Conservation (phyloP, 2,888 invertebrate genomes). For the Alcis repandata region DNA sequence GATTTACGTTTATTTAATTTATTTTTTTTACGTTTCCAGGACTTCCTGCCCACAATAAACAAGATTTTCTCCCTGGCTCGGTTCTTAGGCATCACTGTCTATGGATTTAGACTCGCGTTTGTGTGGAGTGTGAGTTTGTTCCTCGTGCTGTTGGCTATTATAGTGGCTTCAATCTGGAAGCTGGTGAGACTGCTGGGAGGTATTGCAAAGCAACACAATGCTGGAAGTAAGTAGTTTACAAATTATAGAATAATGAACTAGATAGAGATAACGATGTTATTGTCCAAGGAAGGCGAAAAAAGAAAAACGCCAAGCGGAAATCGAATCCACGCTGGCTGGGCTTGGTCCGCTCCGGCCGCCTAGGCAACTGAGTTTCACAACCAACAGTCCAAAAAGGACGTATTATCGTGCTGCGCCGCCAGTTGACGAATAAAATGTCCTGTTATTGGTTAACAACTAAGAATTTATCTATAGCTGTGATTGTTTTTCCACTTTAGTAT, state of each 20-base stretch:
- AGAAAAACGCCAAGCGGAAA: no score
- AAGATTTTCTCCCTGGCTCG: conserved; percentile 59
- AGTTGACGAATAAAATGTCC: no score
- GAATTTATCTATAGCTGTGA: no score
- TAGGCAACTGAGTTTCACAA: no score
- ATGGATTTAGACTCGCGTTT: conserved; percentile 52
- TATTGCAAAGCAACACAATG: conserved; percentile 45
- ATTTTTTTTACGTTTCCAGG: conserved; percentile 49
- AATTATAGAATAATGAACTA: background rate
- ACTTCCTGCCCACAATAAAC: conserved; percentile 60
- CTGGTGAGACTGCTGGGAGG: conserved; percentile 57
- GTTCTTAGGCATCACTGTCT: conserved; percentile 66
- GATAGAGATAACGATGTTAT: background rate
- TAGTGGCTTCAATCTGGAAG: conserved; percentile 63
- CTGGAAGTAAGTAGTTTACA: conserved; percentile 55
- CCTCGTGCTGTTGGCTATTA: conserved; percentile 55
- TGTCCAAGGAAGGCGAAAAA: background rate
- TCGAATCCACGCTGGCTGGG: no score
- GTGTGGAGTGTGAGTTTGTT: conserved; percentile 56
- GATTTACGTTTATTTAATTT: no score
- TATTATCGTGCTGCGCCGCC: no score
- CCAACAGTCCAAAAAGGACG: no score
- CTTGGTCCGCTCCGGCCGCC: no score
- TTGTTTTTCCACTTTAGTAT: no score
- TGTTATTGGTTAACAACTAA: no score